Evolutionary conservation across 2,113 vertebrate species (phyloP).

Genomic region (Phoenicopterus ruber): DNA sequence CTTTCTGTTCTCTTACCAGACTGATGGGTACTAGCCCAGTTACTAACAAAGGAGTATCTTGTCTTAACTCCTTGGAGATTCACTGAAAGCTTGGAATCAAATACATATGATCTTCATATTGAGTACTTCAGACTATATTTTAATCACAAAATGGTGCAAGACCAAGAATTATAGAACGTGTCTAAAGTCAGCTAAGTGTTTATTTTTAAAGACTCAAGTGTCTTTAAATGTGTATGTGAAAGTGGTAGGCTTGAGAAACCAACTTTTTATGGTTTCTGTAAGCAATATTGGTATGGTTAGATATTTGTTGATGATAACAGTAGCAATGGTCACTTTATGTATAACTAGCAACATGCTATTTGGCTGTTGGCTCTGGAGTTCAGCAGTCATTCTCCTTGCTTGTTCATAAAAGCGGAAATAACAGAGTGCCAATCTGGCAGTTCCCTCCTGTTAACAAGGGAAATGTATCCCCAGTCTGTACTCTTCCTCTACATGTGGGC

Average conservation of each 20-base stretch:
- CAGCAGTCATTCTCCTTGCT: neutral
- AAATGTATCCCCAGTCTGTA: neutral
- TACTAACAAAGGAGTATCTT: neutral
- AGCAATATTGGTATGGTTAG: neutral
- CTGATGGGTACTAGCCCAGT: neutral
- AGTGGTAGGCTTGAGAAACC: neutral
- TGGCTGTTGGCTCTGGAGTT: neutral
- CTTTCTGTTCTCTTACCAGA: neutral
- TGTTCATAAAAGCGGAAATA: neutral
- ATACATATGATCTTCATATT: neutral
- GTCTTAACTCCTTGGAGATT: neutral
- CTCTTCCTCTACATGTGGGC: accelerated
- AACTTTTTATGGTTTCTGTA: neutral
- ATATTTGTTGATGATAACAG: neutral
- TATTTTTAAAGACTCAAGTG: neutral
- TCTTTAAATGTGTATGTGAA: neutral
- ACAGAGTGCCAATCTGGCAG: neutral
- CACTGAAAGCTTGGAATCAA: neutral
- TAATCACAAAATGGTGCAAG: neutral
- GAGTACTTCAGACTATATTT: neutral
- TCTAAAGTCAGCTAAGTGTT: neutral
- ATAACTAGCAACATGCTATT: neutral
- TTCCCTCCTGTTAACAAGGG: neutral
- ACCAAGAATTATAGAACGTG: neutral
- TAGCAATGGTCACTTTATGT: neutral